These are phyloP conservation scores for Gila orcuttii DNA, from an alignment of 2,113 vertebrate genomes.

Conservation along the genomic window DNA sequence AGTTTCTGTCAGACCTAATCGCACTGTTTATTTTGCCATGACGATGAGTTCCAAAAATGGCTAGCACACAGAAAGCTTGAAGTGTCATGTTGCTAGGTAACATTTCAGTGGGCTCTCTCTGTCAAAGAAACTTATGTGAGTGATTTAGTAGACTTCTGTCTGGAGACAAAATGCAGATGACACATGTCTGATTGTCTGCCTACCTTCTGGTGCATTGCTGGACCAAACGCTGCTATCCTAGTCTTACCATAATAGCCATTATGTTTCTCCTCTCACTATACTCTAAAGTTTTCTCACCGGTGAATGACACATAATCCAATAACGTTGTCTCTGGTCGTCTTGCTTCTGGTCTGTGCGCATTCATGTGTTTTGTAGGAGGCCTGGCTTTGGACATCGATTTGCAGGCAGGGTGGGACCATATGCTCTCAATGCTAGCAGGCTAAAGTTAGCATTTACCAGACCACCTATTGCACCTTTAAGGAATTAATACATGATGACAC, in stretches of 20 bases:
- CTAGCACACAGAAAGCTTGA: slow-evolving; percentile 32
- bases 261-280: too few species aligned
- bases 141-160: slow-evolving; percentile 29
- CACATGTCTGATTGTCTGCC: slow-evolving; percentile 6
- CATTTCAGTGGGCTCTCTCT: slow-evolving; percentile 39
- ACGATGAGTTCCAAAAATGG: slow-evolving; percentile 25
- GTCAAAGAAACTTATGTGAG: slow-evolving; percentile 37
- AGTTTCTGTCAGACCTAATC: slow-evolving; percentile 27
- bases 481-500: too few species aligned
- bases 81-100: slow-evolving; percentile 54
- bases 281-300: too few species aligned
- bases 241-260: slow-evolving; percentile 5
- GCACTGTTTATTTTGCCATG: slow-evolving; percentile 39
- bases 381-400: too few species aligned
- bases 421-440: too few species aligned
- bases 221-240: slow-evolving; percentile 5
- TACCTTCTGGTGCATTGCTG: slow-evolving; percentile 38
- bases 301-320: too few species aligned
- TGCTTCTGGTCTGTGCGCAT: too few species aligned
- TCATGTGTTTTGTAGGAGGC: too few species aligned
- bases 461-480: too few species aligned
- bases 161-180: slow-evolving; percentile 23
- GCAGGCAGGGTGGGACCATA: too few species aligned
- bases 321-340: too few species aligned
- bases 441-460: too few species aligned